Percentiles rank a stretch among this genome's conserved stretches.
These are phyloP conservation scores for Cerastis leucographa DNA, from an alignment of 2,888 invertebrate genomes.

Conservation along the genomic window DNA sequence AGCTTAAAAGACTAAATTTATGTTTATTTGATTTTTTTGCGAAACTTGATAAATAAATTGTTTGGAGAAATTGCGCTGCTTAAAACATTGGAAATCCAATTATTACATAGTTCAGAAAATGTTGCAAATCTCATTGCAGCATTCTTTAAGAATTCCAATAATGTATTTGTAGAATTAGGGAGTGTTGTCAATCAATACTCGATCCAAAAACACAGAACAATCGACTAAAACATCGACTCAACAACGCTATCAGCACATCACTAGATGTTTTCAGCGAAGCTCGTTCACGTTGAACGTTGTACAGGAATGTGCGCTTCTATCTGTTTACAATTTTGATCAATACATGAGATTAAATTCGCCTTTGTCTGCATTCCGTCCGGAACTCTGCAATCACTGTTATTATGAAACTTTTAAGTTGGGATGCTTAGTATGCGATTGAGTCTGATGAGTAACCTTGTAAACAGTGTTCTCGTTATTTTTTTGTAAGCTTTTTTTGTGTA, in stretches of 20 bases:
- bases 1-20: too few species aligned
- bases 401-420: slow-evolving; percentile 53
- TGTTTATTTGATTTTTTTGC: too few species aligned
- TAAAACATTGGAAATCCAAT: too few species aligned
- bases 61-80: too few species aligned
- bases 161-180: background rate
- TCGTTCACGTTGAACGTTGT: slow-evolving; percentile 54
- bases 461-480: slow-evolving; percentile 11
- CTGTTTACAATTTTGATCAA: slow-evolving; percentile 71
- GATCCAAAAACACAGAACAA: background rate
- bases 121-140: background rate
- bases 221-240: slow-evolving; percentile 39
- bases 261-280: slow-evolving; percentile 51
- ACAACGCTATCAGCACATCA: slow-evolving; percentile 25
- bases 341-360: slow-evolving; percentile 64
- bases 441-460: slow-evolving; percentile 17
- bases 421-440: slow-evolving; percentile 37
- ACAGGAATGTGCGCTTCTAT: slow-evolving; percentile 65
- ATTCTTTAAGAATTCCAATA: background rate
- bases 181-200: background rate
- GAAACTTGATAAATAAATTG: too few species aligned
- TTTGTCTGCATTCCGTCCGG: slow-evolving; percentile 59
- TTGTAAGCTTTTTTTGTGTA: background rate
- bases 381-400: slow-evolving; percentile 50
- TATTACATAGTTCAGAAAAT: background rate